Evolutionary conservation across 1,140 invertebrate genomes (phyloP), one percentile per base, ranked within the genome.

Genomic region (Trachymyrmex cornetzi): DNA sequence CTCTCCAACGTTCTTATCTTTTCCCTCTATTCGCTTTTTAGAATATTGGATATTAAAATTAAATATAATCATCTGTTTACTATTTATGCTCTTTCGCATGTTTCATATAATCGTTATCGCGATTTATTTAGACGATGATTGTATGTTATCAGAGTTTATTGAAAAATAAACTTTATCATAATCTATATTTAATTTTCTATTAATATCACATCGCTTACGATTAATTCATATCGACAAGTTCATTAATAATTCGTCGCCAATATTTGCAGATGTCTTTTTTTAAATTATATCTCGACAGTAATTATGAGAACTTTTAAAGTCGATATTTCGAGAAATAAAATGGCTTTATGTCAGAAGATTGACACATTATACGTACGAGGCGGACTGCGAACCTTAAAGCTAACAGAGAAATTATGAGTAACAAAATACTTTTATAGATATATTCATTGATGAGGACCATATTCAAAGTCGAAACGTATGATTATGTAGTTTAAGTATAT

Each of bases 1-100:
- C 16, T 12, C 12, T 66, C 7, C 19, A 74, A 59, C 16, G 11
- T 22, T 66, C 24, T 66, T 5, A 44, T 19, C n/a, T 4, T 19
- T 30, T 80, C 50, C 69, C 5, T 11, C 12, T 30, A 34, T 14
- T 53, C 44, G 24, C 14, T 38, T 71, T n/a, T 74, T 24, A 48
- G 4, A 30, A 61, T 61, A 64, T 64, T 79, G n/a, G 64, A 77
- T 77, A 69, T 34, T 30, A 55, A 30, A 24, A 38, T 30, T 55
- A 38, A 81, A 24, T 38, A 67, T 63, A 79, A 50, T 48, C 5
- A 6, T 64, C 12, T 24, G 4, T 22, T 38, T 55, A 38, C 19
- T 55, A 38, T 38, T 69, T 22, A 69, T 24, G 4, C 16, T 38
- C 50, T 69, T n/a, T 69, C 2, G 48, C n/a, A 34, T 64, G 27